phyloP scores from a whole-genome alignment of 2,797 vertebrate species.

The Zalophus californianus region DNA sequence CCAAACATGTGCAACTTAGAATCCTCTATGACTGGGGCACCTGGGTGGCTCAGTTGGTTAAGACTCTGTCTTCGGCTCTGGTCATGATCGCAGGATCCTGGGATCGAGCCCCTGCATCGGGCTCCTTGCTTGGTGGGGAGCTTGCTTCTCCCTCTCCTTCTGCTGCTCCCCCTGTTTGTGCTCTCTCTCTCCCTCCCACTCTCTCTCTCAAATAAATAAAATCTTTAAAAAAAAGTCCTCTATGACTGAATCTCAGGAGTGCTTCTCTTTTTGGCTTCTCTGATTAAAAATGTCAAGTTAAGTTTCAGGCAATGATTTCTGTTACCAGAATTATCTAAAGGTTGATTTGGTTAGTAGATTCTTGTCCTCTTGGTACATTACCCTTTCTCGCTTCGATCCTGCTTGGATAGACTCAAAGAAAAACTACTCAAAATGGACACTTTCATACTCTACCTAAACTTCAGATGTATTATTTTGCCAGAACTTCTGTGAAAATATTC shows the following conservation, averaged over 20 bases:
- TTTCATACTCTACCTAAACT: neutral
- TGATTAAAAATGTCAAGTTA: slow-evolving; percentile 26
- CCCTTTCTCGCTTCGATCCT: neutral
- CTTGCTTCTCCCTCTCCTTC: neutral
- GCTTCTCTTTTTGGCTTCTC: neutral
- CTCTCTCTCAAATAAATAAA: neutral
- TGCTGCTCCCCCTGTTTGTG: neutral
- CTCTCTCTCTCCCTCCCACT: too few species aligned
- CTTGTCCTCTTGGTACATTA: neutral
- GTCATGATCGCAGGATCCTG: neutral
- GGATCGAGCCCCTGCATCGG: neutral
- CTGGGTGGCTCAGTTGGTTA: neutral
- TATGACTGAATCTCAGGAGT: neutral
- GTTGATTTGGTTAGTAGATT: neutral
- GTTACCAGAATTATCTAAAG: neutral
- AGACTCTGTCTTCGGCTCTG: neutral
- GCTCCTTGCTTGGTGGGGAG: too few species aligned
- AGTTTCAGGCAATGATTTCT: slow-evolving; percentile 38
- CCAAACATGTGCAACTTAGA: neutral
- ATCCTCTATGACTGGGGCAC: neutral
- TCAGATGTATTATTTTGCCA: neutral
- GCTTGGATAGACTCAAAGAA: neutral
- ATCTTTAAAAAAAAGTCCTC: neutral
- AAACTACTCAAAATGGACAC: neutral
- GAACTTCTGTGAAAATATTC: neutral